Percentiles rank a stretch among this genome's conserved stretches.
Conservation (phyloP, 1,140 invertebrate genomes). For the Drosophila busckii region DNA sequence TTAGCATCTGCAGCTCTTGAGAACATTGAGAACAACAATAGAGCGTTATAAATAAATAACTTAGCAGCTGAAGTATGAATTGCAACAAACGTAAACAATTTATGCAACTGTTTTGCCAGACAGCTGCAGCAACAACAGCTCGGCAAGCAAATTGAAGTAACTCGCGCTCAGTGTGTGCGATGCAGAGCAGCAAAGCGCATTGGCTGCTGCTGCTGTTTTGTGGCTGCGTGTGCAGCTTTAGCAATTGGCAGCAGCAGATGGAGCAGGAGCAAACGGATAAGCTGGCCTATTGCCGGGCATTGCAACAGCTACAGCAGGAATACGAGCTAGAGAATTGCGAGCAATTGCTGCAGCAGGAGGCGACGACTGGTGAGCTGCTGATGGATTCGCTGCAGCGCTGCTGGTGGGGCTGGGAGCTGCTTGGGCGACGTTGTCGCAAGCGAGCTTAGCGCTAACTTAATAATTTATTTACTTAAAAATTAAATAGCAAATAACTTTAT, state of each 20-base stretch:
- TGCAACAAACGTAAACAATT: too few species aligned
- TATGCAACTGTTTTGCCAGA: too few species aligned
- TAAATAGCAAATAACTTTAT: not conserved
- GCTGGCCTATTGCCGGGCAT: conserved; percentile 37
- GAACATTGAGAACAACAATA: too few species aligned
- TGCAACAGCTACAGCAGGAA: conserved; percentile 17
- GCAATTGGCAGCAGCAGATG: conserved; percentile 12
- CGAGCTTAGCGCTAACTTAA: conserved; percentile 1
- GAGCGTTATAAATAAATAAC: too few species aligned
- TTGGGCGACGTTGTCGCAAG: conserved; percentile 34
- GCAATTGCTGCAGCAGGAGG: conserved; percentile 28
- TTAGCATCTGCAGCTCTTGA: too few species aligned
- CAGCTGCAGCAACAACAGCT: not conserved
- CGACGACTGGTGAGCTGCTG: conserved; percentile 34
- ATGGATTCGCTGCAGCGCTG: conserved; percentile 33
- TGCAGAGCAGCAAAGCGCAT: conserved; percentile 1
- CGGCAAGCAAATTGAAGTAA: too few species aligned
- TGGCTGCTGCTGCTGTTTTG: conserved; percentile 7
- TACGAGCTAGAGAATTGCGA: conserved; percentile 15
- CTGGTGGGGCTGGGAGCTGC: conserved; percentile 32
- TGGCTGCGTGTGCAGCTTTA: conserved; percentile 1
- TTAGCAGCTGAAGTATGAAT: too few species aligned
- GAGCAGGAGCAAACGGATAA: conserved; percentile 30
- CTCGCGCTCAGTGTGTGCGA: conserved; percentile 4
- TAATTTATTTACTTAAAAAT: not conserved